Percentiles rank a stretch among this genome's conserved stretches.
These are phyloP conservation scores for Petrocephalus sullivani DNA, from an alignment of 2,797 vertebrate species.

Conservation along the genomic window DNA sequence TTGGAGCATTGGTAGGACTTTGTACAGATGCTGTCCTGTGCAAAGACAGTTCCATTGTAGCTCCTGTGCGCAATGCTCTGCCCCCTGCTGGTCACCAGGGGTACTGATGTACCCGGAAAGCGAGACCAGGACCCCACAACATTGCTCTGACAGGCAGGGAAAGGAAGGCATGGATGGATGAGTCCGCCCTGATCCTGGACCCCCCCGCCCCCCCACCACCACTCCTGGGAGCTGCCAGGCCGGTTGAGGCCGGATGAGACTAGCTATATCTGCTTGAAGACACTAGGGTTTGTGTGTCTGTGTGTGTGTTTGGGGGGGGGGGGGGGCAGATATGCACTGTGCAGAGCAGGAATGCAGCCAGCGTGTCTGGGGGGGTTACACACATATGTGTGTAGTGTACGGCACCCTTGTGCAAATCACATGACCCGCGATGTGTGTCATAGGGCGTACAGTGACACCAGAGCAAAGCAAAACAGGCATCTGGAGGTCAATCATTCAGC, in stretches of 20 bases:
- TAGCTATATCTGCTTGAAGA: neutral
- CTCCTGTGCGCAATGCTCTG: neutral
- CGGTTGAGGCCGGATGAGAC: neutral
- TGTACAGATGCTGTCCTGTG: neutral
- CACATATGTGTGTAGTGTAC: slow-evolving; percentile 47
- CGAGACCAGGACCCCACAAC: neutral
- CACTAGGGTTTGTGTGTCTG: neutral
- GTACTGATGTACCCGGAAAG: neutral
- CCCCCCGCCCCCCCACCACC: neutral
- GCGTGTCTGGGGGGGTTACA: slow-evolving; percentile 50
- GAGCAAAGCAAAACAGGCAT: slow-evolving; percentile 40
- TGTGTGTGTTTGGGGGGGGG: slow-evolving; percentile 24
- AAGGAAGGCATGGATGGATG: slow-evolving; percentile 5
- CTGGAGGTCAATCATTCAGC: slow-evolving; percentile 49
- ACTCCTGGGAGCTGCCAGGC: neutral
- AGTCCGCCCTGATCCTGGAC: neutral
- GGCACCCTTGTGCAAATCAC: neutral
- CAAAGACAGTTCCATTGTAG: neutral
- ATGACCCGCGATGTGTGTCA: slow-evolving; percentile 33
- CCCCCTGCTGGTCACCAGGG: neutral
- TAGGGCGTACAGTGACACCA: slow-evolving; percentile 25
- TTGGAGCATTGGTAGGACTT: neutral
- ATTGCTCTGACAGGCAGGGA: neutral
- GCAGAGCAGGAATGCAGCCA: slow-evolving; percentile 55
- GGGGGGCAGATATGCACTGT: slow-evolving; percentile 50